A percentile compares a stretch with the other conserved stretches of the same genome.
These are phyloP conservation scores for Pentamera pediparva DNA, from an alignment of 53 echinoderm and acorn worm genomes.

Conservation along the genomic window DNA sequence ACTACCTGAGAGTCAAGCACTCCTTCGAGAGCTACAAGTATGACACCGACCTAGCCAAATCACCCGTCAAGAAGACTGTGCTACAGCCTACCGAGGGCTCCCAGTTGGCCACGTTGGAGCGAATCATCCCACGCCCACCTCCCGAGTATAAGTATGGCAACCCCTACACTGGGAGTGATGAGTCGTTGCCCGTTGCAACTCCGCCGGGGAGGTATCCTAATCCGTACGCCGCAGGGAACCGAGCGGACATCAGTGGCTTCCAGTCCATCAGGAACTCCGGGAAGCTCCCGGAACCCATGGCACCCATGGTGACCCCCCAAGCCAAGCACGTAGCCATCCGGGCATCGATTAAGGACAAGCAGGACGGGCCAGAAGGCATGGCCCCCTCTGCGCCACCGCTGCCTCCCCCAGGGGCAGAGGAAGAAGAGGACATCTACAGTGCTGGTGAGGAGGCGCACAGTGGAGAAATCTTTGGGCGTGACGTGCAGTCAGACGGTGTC, in stretches of 20 bases:
- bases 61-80: not conserved
- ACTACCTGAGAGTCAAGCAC: conserved; percentile 72
- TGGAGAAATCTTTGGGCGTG: too few species aligned
- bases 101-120: not conserved
- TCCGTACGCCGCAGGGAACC: not conserved
- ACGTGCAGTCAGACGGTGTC: too few species aligned
- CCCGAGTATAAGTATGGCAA: not conserved
- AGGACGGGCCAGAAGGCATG: not conserved
- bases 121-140: not conserved
- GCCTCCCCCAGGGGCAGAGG: not conserved
- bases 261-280: not conserved
- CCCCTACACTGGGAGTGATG: conserved; percentile 14
- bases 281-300: conserved; percentile 12
- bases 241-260: not conserved
- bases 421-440: conserved; percentile 10
- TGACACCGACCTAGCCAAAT: conserved; percentile 40
- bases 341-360: not conserved
- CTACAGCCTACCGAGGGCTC: not conserved
- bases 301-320: not conserved
- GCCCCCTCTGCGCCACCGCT: not conserved
- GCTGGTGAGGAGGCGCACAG: too few species aligned
- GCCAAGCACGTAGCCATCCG: not conserved
- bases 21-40: conserved; percentile 61
- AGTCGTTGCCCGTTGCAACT: not conserved
- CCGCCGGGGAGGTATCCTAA: not conserved